Conservation (phyloP, 92 coral and sea anemone species). For the Epizoanthus fatuus region DNA sequence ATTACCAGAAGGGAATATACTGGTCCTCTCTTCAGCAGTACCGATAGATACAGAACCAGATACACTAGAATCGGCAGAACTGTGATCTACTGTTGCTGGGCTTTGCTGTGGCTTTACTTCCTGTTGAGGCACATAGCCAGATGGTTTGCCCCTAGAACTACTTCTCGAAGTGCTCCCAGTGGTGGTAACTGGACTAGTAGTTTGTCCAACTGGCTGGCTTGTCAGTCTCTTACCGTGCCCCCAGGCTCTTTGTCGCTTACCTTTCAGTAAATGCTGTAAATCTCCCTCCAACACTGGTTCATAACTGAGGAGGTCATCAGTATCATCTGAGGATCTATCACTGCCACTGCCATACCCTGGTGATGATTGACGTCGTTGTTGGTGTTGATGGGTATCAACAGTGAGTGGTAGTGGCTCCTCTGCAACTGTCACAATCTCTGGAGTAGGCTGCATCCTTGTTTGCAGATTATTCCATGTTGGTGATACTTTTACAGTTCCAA, state of each 20-base stretch:
- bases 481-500: too few species aligned
- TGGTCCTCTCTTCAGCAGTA: background rate
- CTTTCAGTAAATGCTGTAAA: slow-evolving; percentile 65
- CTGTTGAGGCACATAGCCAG: slow-evolving; percentile 29
- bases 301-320: slow-evolving; percentile 87
- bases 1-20: slow-evolving; percentile 17
- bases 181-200: slow-evolving; percentile 5
- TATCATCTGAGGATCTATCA: slow-evolving; percentile 70
- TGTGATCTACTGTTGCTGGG: background rate
- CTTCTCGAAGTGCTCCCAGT: slow-evolving; percentile 26
- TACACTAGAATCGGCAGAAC: background rate
- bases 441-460: background rate
- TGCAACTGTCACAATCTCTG: slow-evolving; percentile 16
- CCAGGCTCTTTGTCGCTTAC: background rate
- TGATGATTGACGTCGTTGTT: slow-evolving; percentile 4
- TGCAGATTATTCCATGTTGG: too few species aligned
- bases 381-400: background rate
- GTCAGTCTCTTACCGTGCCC: slow-evolving; percentile 14
- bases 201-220: background rate
- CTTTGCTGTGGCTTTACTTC: slow-evolving; percentile 32
- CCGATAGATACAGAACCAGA: background rate
- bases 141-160: slow-evolving; percentile 14
- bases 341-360: slow-evolving; percentile 2
- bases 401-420: background rate
- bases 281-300: slow-evolving; percentile 87